These are phyloP conservation scores for Rissa tridactyla DNA, from an alignment of 2,113 vertebrate species.

Conservation along the genomic window DNA sequence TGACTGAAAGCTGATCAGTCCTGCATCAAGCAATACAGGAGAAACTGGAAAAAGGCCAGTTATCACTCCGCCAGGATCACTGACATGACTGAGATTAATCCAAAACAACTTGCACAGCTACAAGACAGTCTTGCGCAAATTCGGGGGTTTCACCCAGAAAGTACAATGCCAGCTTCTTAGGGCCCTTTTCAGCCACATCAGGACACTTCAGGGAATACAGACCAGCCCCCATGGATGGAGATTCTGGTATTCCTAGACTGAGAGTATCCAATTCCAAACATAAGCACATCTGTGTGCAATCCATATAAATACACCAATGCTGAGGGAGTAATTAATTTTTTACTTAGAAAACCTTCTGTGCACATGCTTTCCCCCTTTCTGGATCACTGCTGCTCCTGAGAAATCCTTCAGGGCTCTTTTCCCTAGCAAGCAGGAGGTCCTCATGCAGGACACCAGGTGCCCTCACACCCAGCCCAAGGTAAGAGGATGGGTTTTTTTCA, in stretches of 20 bases:
- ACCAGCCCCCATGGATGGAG: not conserved
- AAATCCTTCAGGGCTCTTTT: not conserved
- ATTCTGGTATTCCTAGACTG: not conserved
- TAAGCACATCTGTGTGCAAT: not conserved
- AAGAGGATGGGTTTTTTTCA: not conserved
- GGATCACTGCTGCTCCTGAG: not conserved
- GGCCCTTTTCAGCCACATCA: fast-evolving
- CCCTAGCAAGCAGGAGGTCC: not conserved
- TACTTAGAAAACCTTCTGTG: not conserved
- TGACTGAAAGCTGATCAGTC: conserved; percentile 18
- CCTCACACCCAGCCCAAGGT: not conserved
- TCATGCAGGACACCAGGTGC: not conserved
- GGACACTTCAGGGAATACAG: not conserved
- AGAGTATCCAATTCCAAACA: not conserved
- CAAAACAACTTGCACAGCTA: not conserved
- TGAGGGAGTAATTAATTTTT: not conserved
- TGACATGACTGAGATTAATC: not conserved
- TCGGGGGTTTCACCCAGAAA: not conserved
- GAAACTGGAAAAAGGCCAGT: not conserved
- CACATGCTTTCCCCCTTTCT: fast-evolving
- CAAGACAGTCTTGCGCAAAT: not conserved
- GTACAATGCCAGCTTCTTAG: not conserved
- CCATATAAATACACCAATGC: not conserved
- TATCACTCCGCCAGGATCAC: not conserved
- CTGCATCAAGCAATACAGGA: not conserved